Percentiles rank a stretch among this genome's conserved stretches.
Conservation (phyloP, 2,113 vertebrate species). For the Notarius quadriscutis region DNA sequence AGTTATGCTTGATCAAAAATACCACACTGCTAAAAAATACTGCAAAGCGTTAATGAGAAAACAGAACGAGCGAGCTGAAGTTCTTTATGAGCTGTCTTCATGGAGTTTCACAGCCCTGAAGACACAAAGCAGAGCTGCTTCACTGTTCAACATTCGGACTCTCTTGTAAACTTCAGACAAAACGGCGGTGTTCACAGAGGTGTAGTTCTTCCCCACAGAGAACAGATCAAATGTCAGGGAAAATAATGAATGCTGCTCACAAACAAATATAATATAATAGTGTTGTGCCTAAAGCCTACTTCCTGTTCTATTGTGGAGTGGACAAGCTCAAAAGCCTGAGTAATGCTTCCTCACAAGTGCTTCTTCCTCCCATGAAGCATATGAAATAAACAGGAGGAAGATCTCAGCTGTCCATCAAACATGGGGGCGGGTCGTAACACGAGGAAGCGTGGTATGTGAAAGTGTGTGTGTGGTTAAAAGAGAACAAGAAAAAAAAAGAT, state of each 20-base stretch:
- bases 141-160: not conserved
- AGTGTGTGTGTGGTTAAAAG: not conserved
- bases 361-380: not conserved
- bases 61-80: not conserved
- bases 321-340: not conserved
- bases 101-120: not conserved
- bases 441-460: not conserved
- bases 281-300: not conserved
- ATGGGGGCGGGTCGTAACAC: not conserved
- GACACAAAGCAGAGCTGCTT: not conserved
- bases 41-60: not conserved
- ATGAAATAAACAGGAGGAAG: not conserved
- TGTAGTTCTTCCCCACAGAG: not conserved
- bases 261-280: conserved; percentile 7
- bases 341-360: not conserved
- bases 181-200: not conserved
- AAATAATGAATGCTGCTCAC: conserved; percentile 5
- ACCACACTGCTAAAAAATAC: not conserved
- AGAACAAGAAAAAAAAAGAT: not conserved
- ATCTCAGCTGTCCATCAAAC: not conserved
- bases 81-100: not conserved
- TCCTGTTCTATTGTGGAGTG: not conserved
- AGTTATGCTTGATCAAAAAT: not conserved
- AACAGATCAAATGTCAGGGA: not conserved
- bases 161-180: not conserved